These are phyloP conservation scores for Agrypnus murinus DNA, from an alignment of 2,888 invertebrate genomes.

Conservation along the genomic window DNA sequence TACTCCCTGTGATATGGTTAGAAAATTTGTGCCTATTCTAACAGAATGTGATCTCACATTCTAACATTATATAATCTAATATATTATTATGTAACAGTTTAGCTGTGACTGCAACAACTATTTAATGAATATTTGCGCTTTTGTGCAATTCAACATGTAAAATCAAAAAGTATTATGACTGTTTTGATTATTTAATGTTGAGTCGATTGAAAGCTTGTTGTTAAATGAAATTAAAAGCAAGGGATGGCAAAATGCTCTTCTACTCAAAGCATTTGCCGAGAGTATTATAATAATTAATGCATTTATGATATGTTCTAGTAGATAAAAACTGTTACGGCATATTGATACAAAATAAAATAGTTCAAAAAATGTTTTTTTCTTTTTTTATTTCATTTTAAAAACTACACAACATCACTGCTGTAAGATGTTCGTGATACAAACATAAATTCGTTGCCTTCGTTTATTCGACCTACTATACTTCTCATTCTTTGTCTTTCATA, in stretches of 20 bases:
- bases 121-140: slow-evolving; percentile 53
- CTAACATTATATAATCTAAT: slow-evolving; percentile 58
- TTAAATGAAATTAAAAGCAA: slow-evolving; percentile 55
- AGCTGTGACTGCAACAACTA: slow-evolving; percentile 72
- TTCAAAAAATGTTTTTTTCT: slow-evolving; percentile 33
- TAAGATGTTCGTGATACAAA: background rate
- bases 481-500: background rate
- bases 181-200: slow-evolving; percentile 26
- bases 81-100: slow-evolving; percentile 59
- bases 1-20: slow-evolving; percentile 62
- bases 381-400: too few species aligned
- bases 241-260: slow-evolving; percentile 69
- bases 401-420: too few species aligned
- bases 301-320: slow-evolving; percentile 67
- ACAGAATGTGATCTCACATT: slow-evolving; percentile 64
- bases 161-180: background rate
- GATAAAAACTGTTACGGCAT: slow-evolving; percentile 62
- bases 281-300: slow-evolving; percentile 66
- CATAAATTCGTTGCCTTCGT: background rate
- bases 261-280: slow-evolving; percentile 61
- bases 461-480: slow-evolving; percentile 4
- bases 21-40: slow-evolving; percentile 68
- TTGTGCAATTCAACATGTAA: slow-evolving; percentile 37
- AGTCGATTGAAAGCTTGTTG: slow-evolving; percentile 39
- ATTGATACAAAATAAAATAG: slow-evolving; percentile 60